These are phyloP conservation scores for Psittacus erithacus DNA, from an alignment of 2,113 vertebrate genomes.

Conservation along the genomic window DNA sequence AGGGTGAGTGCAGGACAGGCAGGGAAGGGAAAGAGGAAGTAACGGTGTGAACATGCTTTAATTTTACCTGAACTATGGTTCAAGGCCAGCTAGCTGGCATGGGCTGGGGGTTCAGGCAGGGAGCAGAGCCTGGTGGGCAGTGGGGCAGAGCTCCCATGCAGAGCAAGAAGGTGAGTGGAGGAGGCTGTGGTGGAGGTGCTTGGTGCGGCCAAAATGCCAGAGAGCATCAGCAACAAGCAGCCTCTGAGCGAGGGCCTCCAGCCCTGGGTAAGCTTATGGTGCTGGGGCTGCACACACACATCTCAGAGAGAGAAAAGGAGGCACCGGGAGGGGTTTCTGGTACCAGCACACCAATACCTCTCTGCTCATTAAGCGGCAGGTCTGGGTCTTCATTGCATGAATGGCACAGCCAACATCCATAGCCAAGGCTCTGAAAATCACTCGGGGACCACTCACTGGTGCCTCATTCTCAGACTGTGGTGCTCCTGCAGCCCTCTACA, in stretches of 20 bases:
- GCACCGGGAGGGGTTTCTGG: background rate
- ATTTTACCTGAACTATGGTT: background rate
- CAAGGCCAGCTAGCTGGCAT: background rate
- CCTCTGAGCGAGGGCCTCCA: background rate
- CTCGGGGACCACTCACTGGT: background rate
- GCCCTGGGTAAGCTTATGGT: background rate
- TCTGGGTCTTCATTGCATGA: background rate
- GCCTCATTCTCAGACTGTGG: rapidly evolving
- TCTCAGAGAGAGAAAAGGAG: background rate
- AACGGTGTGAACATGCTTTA: background rate
- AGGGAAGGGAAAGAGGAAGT: background rate
- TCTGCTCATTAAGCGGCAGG: background rate
- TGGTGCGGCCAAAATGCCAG: background rate
- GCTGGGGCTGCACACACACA: rapidly evolving
- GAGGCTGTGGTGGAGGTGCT: background rate
- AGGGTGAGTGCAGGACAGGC: background rate
- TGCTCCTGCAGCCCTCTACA: background rate
- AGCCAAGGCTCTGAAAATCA: background rate
- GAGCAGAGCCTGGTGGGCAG: background rate
- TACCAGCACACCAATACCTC: background rate
- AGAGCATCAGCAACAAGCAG: background rate
- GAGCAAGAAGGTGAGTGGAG: no score
- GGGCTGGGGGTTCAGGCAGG: background rate
- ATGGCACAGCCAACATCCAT: background rate
- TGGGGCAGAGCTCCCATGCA: background rate